phyloP scores from a whole-genome alignment of 2,888 invertebrate genomes.

The Vesta saturnalis region DNA sequence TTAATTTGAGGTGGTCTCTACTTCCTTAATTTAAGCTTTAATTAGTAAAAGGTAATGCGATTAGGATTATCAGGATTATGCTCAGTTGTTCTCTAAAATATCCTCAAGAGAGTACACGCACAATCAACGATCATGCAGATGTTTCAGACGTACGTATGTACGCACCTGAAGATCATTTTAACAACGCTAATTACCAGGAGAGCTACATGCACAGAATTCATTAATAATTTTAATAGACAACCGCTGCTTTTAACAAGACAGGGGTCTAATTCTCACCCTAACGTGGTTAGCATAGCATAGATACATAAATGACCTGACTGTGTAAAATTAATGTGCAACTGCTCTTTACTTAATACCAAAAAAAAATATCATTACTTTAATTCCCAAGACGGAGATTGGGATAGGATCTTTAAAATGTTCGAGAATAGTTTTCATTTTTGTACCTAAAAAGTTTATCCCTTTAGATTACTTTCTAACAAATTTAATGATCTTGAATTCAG shows the following conservation, averaged over 20 bases:
- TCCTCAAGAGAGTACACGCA: not conserved
- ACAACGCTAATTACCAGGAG: conserved; percentile 20
- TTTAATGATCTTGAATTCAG: too few species aligned
- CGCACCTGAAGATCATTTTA: conserved; percentile 16
- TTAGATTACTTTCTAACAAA: too few species aligned
- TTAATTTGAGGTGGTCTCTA: conserved; percentile 37
- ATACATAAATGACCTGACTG: conserved; percentile 21
- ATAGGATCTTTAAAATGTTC: not conserved
- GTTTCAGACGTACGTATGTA: conserved; percentile 18
- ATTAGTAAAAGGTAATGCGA: conserved; percentile 37
- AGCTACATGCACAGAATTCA: conserved; percentile 21
- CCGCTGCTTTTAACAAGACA: conserved; percentile 12
- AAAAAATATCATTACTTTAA: conserved; percentile 1
- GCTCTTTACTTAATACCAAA: not conserved
- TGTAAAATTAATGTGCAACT: conserved; percentile 1
- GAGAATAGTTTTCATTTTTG: not conserved
- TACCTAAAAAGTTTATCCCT: too few species aligned
- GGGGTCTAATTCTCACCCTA: conserved; percentile 24
- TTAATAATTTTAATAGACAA: conserved; percentile 27
- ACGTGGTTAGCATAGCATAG: conserved; percentile 25
- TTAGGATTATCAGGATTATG: conserved; percentile 38
- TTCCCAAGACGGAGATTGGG: not conserved
- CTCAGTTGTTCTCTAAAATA: conserved; percentile 7
- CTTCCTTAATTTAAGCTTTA: conserved; percentile 39
- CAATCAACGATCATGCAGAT: conserved; percentile 19